Percentiles rank a stretch among this genome's conserved stretches.
phyloP scores from a whole-genome alignment of 1,140 invertebrate genomes.

The Drosophila eugracilis region DNA sequence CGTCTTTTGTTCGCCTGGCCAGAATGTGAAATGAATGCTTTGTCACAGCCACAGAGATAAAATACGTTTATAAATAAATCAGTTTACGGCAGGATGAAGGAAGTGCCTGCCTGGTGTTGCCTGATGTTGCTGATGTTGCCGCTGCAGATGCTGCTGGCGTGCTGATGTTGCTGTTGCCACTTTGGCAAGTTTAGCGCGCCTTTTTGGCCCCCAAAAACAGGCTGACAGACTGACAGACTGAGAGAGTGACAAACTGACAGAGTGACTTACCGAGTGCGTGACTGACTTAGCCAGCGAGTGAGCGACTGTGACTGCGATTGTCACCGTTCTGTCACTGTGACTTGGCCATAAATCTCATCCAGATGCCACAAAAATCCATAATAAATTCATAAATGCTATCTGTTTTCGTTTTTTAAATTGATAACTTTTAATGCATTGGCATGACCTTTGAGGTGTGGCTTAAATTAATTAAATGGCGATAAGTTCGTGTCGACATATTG shows the following conservation, averaged over 20 bases:
- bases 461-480: constrained; percentile 74
- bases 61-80: constrained; percentile 81
- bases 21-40: constrained; percentile 64
- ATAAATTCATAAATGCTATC: constrained; percentile 16
- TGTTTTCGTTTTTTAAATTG: not conserved
- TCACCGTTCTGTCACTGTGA: constrained; percentile 47
- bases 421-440: constrained; percentile 17
- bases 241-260: constrained; percentile 13
- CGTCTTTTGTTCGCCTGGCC: constrained; percentile 49
- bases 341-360: constrained; percentile 40
- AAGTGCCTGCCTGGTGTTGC: constrained; percentile 45
- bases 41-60: constrained; percentile 70
- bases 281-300: constrained; percentile 35
- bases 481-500: constrained; percentile 56
- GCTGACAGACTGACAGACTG: constrained; percentile 17
- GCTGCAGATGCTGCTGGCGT: constrained; percentile 32
- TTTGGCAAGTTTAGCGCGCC: constrained; percentile 43
- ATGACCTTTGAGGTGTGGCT: constrained; percentile 67
- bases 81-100: constrained; percentile 70
- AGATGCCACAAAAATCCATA: constrained; percentile 3
- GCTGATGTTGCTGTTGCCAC: constrained; percentile 35
- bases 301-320: constrained; percentile 57
- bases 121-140: constrained; percentile 32
- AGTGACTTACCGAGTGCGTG: constrained; percentile 26
- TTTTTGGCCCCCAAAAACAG: constrained; percentile 19